Evolutionary conservation across 2,113 vertebrate species (phyloP).

Genomic region (Hipposideros armiger): DNA sequence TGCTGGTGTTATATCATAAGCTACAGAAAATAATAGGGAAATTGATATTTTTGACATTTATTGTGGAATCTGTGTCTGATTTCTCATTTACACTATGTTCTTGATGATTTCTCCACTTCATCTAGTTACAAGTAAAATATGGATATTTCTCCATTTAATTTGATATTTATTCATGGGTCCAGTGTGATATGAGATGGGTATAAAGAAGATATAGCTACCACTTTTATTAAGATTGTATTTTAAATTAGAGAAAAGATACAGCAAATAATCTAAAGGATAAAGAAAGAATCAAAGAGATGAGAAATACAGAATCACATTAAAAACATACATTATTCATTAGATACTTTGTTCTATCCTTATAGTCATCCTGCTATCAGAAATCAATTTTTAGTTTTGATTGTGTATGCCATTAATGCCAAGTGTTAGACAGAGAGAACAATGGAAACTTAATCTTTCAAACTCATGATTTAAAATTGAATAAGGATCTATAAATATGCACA

Average conservation of each 20-base stretch:
- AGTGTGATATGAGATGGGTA: neutral
- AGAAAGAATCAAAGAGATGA: neutral
- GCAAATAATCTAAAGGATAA: neutral
- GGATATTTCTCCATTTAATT: neutral
- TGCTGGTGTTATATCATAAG: neutral
- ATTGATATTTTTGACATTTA: neutral
- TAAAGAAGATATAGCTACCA: neutral
- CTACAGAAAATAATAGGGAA: neutral
- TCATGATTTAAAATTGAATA: neutral
- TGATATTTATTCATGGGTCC: neutral
- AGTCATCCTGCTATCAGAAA: neutral
- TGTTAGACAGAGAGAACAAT: neutral
- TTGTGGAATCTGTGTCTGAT: neutral
- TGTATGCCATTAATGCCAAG: neutral
- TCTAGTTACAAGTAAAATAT: neutral
- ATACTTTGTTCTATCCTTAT: neutral
- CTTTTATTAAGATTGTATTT: constrained; percentile 4
- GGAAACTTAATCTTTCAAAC: neutral
- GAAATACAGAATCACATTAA: neutral
- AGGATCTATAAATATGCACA: neutral
- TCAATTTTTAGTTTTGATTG: neutral
- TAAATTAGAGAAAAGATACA: neutral
- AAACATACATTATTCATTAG: neutral
- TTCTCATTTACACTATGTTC: neutral
- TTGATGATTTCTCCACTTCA: neutral